A percentile compares a stretch with the other conserved stretches of the same genome.
phyloP scores from a whole-genome alignment of 2,113 vertebrate genomes.

The Electrona antarctica region DNA sequence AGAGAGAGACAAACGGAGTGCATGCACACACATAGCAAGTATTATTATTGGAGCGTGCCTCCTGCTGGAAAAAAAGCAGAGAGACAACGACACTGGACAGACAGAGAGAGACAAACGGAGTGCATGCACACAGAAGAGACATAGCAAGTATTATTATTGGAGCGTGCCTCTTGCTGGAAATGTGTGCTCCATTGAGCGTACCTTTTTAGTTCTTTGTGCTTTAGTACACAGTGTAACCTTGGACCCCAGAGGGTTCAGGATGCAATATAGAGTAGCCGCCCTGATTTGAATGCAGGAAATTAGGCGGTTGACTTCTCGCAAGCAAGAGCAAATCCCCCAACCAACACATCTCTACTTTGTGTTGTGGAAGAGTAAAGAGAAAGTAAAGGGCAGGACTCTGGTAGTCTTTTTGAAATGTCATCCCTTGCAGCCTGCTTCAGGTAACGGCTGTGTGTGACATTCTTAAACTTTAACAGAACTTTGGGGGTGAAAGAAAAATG shows the following conservation, averaged over 20 bases:
- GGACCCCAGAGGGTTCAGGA: neutral
- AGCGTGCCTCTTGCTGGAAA: no score
- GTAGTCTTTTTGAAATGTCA: slow-evolving; percentile 71
- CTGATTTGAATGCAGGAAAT: neutral
- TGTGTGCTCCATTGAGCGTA: no score
- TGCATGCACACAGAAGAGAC: no score
- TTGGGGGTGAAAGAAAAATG: slow-evolving; percentile 33
- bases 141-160: no score
- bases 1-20: no score
- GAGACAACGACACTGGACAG: no score
- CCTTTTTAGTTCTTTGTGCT: neutral
- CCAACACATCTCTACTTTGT: slow-evolving; percentile 8
- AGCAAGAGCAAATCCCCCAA: neutral
- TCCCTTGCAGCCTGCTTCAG: slow-evolving; percentile 28
- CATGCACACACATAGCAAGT: no score
- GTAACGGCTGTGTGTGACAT: slow-evolving; percentile 63
- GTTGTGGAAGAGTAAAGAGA: slow-evolving; percentile 19
- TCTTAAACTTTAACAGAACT: slow-evolving; percentile 54
- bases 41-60: no score
- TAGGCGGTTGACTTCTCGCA: neutral
- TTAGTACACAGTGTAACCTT: neutral
- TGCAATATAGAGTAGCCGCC: no score
- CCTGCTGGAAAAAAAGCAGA: no score
- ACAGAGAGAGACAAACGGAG: no score
- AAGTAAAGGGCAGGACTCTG: slow-evolving; percentile 17